Conservation (phyloP, 2,797 vertebrate genomes). For the Manis pentadactyla region DNA sequence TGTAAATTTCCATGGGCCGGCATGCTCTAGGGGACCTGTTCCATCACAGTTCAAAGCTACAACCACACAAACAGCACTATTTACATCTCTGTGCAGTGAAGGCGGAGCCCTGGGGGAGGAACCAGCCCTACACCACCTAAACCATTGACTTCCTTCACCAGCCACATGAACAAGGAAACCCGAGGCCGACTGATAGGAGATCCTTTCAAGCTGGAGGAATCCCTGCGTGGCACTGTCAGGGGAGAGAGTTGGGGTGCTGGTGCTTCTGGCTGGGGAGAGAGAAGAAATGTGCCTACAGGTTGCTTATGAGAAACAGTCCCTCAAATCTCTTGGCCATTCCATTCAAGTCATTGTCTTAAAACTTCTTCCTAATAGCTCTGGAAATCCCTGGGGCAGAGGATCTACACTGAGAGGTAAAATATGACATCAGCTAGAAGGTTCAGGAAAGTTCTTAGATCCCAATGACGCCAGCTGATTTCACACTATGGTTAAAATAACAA, state of each 20-base stretch:
- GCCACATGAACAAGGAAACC: neutral
- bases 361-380: neutral
- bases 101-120: neutral
- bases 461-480: neutral
- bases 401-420: neutral
- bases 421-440: neutral
- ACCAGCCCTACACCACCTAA: neutral
- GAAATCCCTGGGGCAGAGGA: neutral
- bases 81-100: neutral
- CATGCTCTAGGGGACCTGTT: neutral
- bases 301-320: neutral
- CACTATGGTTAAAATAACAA: neutral
- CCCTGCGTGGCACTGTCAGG: neutral
- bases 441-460: neutral
- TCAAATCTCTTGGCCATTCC: neutral
- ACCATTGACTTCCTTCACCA: neutral
- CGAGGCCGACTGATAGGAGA: too few species aligned
- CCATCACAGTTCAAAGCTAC: neutral
- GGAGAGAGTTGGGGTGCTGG: neutral
- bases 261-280: neutral
- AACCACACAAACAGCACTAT: neutral
- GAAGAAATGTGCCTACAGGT: neutral
- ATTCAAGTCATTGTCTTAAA: neutral
- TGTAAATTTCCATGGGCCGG: neutral
- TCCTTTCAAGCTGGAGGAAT: neutral